phyloP scores from a whole-genome alignment of 2,888 invertebrate species.

The Mimas tiliae region DNA sequence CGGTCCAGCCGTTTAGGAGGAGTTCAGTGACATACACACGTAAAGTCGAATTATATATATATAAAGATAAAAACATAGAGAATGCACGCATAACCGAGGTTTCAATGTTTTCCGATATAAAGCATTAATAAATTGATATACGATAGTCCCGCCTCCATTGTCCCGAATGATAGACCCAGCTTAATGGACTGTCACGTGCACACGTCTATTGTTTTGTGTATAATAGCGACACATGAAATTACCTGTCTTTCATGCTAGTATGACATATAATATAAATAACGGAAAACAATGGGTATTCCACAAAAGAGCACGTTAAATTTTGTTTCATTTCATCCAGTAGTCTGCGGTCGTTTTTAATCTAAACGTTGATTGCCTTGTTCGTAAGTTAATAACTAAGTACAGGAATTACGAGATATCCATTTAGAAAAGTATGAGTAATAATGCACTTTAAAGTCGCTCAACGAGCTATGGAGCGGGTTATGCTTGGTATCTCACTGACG shows the following conservation, averaged over 20 bases:
- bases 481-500: too few relatives aligned
- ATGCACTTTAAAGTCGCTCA: too few relatives aligned
- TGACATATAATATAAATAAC: conserved; percentile 64
- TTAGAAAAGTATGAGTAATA: conserved; percentile 15
- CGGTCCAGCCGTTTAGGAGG: too few relatives aligned
- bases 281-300: conserved; percentile 45
- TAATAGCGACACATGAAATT: conserved; percentile 70
- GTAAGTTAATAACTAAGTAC: conserved; percentile 11
- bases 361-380: conserved; percentile 6
- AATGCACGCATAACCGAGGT: conserved; percentile 24
- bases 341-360: conserved; percentile 16
- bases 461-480: too few relatives aligned
- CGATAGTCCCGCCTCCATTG: conserved; percentile 44
- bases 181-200: conserved; percentile 78
- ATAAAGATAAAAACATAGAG: too few relatives aligned
- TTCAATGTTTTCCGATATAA: conserved; percentile 45
- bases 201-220: conserved; percentile 69
- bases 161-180: conserved; percentile 53
- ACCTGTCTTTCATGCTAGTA: conserved; percentile 65
- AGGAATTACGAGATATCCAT: not conserved
- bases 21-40: too few relatives aligned
- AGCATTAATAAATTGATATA: conserved; percentile 37
- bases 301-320: conserved; percentile 25
- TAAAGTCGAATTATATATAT: too few relatives aligned
- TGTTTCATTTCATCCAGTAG: not conserved